Evolutionary conservation across 2,888 invertebrate species (phyloP).

Genomic region (Mythimna loreyi): DNA sequence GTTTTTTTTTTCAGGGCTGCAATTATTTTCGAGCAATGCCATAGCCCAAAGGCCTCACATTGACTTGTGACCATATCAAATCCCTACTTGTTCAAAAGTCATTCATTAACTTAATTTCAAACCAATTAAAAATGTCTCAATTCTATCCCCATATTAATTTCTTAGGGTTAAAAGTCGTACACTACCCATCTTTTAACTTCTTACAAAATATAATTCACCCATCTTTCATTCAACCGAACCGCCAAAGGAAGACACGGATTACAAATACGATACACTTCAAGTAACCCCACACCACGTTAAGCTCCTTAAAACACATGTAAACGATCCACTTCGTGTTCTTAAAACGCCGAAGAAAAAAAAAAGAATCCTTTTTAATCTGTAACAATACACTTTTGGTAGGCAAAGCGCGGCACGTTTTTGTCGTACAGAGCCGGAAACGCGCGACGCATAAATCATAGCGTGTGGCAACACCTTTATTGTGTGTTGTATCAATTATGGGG

Average conservation of each 20-base stretch:
- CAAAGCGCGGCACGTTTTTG: slow-evolving; percentile 54
- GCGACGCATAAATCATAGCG: slow-evolving; percentile 61
- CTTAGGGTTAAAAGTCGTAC: background rate
- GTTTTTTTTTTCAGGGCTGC: no score
- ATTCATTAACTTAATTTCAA: background rate
- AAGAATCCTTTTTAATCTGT: slow-evolving; percentile 46
- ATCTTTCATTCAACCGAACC: no score
- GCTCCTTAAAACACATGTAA: slow-evolving; percentile 45
- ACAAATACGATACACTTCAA: slow-evolving; percentile 11
- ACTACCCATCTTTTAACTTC: no score
- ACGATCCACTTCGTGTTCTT: slow-evolving; percentile 16
- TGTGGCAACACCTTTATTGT: slow-evolving; percentile 64
- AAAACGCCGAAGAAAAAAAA: slow-evolving; percentile 36
- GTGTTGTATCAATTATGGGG: slow-evolving; percentile 62
- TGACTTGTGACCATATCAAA: background rate
- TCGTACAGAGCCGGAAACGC: slow-evolving; percentile 59
- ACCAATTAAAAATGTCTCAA: background rate
- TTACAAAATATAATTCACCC: no score
- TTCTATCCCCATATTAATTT: background rate
- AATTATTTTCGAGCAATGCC: no score
- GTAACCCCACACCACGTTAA: slow-evolving; percentile 22
- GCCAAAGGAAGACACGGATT: slow-evolving; percentile 2
- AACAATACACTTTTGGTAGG: slow-evolving; percentile 54
- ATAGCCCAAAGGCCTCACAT: no score
- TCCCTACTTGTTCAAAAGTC: background rate